A percentile compares a stretch with the other conserved stretches of the same genome.
Evolutionary conservation across 2,113 vertebrate genomes (phyloP).

Genomic region (Tychaedon coryphoeus): DNA sequence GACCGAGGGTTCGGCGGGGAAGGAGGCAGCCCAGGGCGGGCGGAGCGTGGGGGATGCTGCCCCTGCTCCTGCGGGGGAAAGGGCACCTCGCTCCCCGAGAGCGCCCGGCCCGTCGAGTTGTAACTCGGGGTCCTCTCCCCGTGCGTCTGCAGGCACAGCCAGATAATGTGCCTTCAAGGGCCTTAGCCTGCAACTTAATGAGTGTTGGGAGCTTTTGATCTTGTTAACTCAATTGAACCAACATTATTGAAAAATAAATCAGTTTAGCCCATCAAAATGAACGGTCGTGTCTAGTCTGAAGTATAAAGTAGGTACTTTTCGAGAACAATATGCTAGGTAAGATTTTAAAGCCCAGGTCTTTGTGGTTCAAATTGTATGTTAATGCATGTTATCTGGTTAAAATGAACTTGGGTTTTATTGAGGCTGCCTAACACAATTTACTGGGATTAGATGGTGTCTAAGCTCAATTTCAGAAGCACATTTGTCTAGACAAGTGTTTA

Average conservation of each 20-base stretch:
- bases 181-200: not conserved
- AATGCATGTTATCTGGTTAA: not conserved
- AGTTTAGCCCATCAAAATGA: not conserved
- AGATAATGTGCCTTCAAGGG: not conserved
- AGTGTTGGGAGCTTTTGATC: not conserved
- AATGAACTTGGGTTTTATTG: not conserved
- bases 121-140: not conserved
- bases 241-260: not conserved
- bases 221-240: not conserved
- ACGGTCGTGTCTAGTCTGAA: not conserved
- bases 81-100: accelerated
- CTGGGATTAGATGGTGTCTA: not conserved
- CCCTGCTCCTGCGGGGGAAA: not conserved
- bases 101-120: accelerated
- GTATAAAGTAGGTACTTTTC: not conserved
- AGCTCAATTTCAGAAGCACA: not conserved
- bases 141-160: accelerated
- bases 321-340: not conserved
- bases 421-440: not conserved
- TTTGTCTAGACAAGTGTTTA: not conserved
- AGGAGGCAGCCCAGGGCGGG: accelerated
- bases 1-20: accelerated
- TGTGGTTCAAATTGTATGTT: not conserved
- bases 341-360: not conserved
- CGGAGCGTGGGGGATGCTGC: not conserved